phyloP scores from a whole-genome alignment of 2,888 invertebrate species.

The Hirtodrosophila confusa region DNA sequence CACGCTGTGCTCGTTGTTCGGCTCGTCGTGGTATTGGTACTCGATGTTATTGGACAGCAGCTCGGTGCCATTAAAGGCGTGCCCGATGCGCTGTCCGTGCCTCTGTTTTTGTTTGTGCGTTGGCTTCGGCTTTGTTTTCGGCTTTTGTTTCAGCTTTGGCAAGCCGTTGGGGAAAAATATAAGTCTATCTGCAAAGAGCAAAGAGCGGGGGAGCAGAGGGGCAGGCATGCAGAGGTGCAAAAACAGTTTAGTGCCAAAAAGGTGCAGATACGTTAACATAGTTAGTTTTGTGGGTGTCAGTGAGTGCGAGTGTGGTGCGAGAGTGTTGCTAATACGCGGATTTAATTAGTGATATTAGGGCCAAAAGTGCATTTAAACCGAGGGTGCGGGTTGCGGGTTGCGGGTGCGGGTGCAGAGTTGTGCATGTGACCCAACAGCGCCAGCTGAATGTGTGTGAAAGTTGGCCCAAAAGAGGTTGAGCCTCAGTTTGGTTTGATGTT shows the following conservation, averaged over 20 bases:
- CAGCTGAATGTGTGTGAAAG: constrained; percentile 25
- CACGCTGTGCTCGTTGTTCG: constrained; percentile 47
- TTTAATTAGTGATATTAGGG: constrained; percentile 69
- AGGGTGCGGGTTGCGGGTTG: constrained; percentile 15
- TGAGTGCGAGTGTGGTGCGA: constrained; percentile 21
- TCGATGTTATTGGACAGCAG: constrained; percentile 73
- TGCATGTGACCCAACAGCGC: constrained; percentile 23
- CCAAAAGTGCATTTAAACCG: constrained; percentile 39
- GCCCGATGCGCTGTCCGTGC: constrained; percentile 42
- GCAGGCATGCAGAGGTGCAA: constrained; percentile 62
- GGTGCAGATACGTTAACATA: constrained; percentile 50
- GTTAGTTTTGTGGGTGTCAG: constrained; percentile 11
- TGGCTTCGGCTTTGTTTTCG: constrained; percentile 70
- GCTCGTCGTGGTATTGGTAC: constrained; percentile 63
- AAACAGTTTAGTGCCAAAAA: constrained; percentile 73
- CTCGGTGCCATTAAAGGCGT: constrained; percentile 52
- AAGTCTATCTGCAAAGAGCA: constrained; percentile 81
- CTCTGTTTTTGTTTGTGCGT: constrained; percentile 48
- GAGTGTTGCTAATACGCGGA: constrained; percentile 41
- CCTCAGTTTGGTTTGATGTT: constrained; percentile 12
- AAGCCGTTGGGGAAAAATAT: constrained; percentile 82
- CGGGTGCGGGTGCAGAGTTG: constrained; percentile 6
- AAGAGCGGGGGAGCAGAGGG: constrained; percentile 15
- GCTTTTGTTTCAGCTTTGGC: constrained; percentile 80
- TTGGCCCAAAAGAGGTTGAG: constrained; percentile 12